Evolutionary conservation across 2,888 invertebrate species (phyloP), one percentile per base, ranked within the genome.

Genomic region (Aromia moschata): DNA sequence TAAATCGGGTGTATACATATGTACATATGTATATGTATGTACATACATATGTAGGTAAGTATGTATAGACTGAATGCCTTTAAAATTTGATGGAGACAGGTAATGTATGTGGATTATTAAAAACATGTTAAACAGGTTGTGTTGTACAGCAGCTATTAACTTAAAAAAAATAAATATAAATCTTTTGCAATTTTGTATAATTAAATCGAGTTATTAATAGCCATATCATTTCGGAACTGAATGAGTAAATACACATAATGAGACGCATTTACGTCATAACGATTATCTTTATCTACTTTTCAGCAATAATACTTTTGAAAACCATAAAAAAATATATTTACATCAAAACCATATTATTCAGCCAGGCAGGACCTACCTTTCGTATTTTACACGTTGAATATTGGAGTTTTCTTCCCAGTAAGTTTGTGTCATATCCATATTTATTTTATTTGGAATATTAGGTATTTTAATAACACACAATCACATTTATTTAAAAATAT

Each of bases 341-440:
- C n/a, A n/a, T 54, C 11, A 36, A 41, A 54, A 5, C 37, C 25
- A 25, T 25, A 25, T 25, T 25, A 25, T 9, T 7, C 11, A 11
- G 33, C 7, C 33, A 33, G 2, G 33, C 11, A 33, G 25, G 40
- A 70, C 81, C 79, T 74, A 84, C 84, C 83, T 83, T 74, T 84
- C 84, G 72, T 82, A 84, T 74, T 84, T 84, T 41, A 84, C 81
- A 71, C 82, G 83, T 78, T 73, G 83, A 74, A 79, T 80, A 77
- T 73, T 79, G 57, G 82, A 79, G 73, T 78, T 83, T 67, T 84
- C 84, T 73, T 84, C 84, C 84, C 84, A 84, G 72, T 81, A 84
- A 38, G 67, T 79, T 72, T 83, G 83, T 63, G 82, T 81, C 71
- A 79, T 79, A 70, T 80, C 77, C 78, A 79, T 79, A 60, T 67